Conservation (phyloP, 2,888 invertebrate genomes). For the Coremacera marginata region DNA sequence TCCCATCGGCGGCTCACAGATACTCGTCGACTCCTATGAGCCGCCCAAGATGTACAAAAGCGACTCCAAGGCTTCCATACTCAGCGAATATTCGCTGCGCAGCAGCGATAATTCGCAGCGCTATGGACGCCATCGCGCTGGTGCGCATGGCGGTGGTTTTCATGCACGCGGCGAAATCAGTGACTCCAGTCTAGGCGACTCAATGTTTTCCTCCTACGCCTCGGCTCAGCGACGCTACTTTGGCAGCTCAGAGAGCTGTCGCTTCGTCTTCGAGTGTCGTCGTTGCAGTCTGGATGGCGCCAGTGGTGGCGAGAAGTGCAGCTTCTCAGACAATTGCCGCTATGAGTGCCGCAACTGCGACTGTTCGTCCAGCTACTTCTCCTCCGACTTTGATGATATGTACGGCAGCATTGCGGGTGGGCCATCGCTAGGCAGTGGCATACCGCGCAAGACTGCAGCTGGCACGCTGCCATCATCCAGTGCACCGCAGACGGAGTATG, state of each 20-base stretch:
- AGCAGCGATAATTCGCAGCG: slow-evolving; percentile 67
- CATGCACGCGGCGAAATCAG: slow-evolving; percentile 59
- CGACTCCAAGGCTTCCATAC: slow-evolving; percentile 67
- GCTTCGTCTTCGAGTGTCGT: slow-evolving; percentile 67
- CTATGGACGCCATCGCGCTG: slow-evolving; percentile 50
- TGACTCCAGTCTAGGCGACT: slow-evolving; percentile 63
- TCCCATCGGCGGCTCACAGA: slow-evolving; percentile 64
- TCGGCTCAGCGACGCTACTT: slow-evolving; percentile 65
- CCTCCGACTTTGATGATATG: slow-evolving; percentile 68
- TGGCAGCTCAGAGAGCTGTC: slow-evolving; percentile 68
- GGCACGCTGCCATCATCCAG: slow-evolving; percentile 59
- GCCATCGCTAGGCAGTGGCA: slow-evolving; percentile 54
- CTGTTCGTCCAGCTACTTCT: slow-evolving; percentile 69
- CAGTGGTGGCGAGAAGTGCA: slow-evolving; percentile 63
- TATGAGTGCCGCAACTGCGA: slow-evolving; percentile 69
- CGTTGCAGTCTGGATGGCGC: slow-evolving; percentile 66
- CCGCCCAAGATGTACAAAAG: slow-evolving; percentile 67
- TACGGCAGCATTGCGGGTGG: slow-evolving; percentile 59
- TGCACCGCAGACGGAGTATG: slow-evolving; percentile 41
- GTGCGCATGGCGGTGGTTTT: slow-evolving; percentile 43
- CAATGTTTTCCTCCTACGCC: slow-evolving; percentile 59
- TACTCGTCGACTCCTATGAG: slow-evolving; percentile 63
- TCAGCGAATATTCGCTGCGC: slow-evolving; percentile 67
- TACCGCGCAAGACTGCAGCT: slow-evolving; percentile 62
- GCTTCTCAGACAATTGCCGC: slow-evolving; percentile 68